Base-by-base conservation (phyloP, 2,888 invertebrate genomes). In the Drosophila antonietae region DNA sequence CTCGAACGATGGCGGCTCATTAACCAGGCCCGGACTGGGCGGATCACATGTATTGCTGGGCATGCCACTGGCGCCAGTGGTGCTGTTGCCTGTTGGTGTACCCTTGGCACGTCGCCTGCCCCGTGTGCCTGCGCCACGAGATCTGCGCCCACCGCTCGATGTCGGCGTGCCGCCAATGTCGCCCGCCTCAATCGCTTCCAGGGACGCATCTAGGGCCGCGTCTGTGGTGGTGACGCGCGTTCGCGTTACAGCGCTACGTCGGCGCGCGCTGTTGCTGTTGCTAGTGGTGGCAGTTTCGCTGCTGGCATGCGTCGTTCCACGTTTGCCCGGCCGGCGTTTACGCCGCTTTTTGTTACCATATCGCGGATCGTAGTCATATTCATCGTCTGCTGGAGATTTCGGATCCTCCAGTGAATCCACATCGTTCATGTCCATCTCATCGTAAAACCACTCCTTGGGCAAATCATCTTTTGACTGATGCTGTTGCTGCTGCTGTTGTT, bases 361-460 rank as follows among this genome's bases (percentile, higher is more conserved):
- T 15, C 93, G 91, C 64, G 93, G 93, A 91, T 97, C 97, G 92
- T 98, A 98, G 91, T 98, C 98, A 90, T 97, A 97, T 92, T 98
- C 98, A 15, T 98, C 97, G 90, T 98, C 98, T 33, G 96, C 95
- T 88, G 98, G 98, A 44, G 97, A 96, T 90, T 98, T 98, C 0
- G 96, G 97, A 89, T 98, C 98, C 89, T 98, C 98, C 73, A 97
- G 96, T 1, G 96, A 96, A 86, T 98, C 98, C 93, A 97, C 97
- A 91, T 98, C 98, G 68, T 97, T 95, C 93, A 98, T 96, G 73
- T 97, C 97, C 90, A 96, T 94, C 74, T 97, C 97, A 90, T 97
- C 97, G 89, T 97, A 97, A 93, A 96, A 97, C 97, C 97, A 97
- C 83, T 97, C 97, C 94, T 96, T 96, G 80, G 95, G 95, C 75